Evolutionary conservation across 2,113 vertebrate species (phyloP), one percentile per base, ranked within the genome.

Genomic region (Zosterops hypoxanthus): DNA sequence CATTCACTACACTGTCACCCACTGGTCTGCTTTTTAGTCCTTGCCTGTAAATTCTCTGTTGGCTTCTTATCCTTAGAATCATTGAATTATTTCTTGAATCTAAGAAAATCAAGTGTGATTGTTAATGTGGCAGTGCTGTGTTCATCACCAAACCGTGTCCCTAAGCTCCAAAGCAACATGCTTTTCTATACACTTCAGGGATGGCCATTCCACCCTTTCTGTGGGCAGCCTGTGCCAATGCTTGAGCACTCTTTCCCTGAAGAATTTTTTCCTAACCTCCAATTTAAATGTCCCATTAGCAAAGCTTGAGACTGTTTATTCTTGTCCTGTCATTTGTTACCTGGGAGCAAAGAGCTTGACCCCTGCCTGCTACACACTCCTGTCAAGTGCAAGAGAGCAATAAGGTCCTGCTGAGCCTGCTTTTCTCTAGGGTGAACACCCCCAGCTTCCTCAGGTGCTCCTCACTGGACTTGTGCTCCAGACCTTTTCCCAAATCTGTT

Each of bases 401-500:
- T 36, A 36, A 39, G 16, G 50, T 24, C 33, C 15, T 7, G 6
- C 14, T 11, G 12, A 39, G 28, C 26, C 42, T 47, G 8, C 8
- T 47, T 57, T 81, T 33, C 21, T 39, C 41, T 8, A 46, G 25
- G 20, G 12, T 47, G 4, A 68, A 8, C 28, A 17, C 11, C 17
- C 28, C 13, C 17, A 22, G 10, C 22, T 81, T 3, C 52, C 28
- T 57, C 28, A 39, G 22, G 5, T 49, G 52, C 8, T 68, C 14
- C n/a, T 47, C 28, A 25, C 15, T 3, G 2, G 17, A 39, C 22
- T 21, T 39, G 6, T 49, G n/a, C 28, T 69, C 52, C 64, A 33
- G 23, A 49, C 11, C 10, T 17, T 68, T 57, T 21, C 8, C 28
- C 42, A 57, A 2, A 10, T 81, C n/a, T 0, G 0, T 16, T 57